Conservation (phyloP, 2,113 vertebrate genomes). For the Crotalus horridus region DNA sequence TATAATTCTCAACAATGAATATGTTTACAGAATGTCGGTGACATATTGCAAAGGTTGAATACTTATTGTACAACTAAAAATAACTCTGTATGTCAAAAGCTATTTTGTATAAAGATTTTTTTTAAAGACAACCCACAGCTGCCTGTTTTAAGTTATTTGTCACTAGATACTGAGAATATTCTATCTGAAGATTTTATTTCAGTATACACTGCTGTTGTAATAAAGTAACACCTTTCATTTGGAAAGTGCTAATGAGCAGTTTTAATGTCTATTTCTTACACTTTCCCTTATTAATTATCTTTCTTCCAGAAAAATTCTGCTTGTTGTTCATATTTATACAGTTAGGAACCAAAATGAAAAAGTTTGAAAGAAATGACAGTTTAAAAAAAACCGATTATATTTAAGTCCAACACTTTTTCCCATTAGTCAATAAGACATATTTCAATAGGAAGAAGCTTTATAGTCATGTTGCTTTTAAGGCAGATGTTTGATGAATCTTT, state of each 20-base stretch:
- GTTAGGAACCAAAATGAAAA: conserved; percentile 34
- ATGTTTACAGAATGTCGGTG: conserved; percentile 32
- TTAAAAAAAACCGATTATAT: conserved; percentile 22
- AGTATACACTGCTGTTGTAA: conserved; percentile 38
- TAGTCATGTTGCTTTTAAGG: neutral
- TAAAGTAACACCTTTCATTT: conserved; percentile 30
- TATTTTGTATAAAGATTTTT: conserved; percentile 39
- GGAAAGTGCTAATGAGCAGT: neutral
- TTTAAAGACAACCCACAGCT: conserved; percentile 28
- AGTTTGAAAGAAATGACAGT: conserved; percentile 34
- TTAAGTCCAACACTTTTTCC: conserved; percentile 43
- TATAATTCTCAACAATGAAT: conserved; percentile 32
- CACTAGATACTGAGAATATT: conserved; percentile 30
- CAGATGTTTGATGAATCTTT: neutral
- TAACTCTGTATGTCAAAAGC: conserved; percentile 37
- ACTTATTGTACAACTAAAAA: conserved; percentile 56
- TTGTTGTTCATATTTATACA: conserved; percentile 23
- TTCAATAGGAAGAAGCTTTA: neutral
- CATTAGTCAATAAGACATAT: neutral
- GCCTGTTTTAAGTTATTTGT: conserved; percentile 54
- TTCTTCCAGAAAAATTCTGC: conserved; percentile 50
- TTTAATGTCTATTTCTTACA: neutral
- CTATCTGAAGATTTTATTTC: conserved; percentile 40
- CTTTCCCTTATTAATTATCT: conserved; percentile 42
- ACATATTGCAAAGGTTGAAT: conserved; percentile 44